Base-by-base conservation (phyloP, 2,888 invertebrate species). In the Cenopis cana region DNA sequence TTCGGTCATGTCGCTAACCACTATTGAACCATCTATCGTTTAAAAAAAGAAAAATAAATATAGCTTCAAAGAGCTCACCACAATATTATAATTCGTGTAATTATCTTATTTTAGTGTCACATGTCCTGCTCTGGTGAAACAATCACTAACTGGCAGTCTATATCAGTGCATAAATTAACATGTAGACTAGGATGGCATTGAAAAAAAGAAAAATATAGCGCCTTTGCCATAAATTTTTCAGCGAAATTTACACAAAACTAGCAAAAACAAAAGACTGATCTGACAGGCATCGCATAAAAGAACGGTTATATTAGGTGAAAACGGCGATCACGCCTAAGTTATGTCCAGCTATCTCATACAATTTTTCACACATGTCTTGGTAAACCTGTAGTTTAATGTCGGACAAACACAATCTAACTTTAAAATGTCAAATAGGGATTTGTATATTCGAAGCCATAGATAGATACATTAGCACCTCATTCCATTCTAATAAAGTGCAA, bases 371-470 rank as follows among this genome's bases (percentile, higher is more conserved):
- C 57, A 36, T 57, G n/a, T 49, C 14, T 64, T 56, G 17, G 18
- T 65, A 24, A 18, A 41, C 36, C 54, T 60, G 41, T 33, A 6
- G 33, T 8, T 33, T 14, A 57, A 60, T 70, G 59, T 70, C 65
- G 17, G 41, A 70, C 59, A 9, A 66, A 66, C 65, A 69, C 68
- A 64, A 59, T 65, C 8, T 38, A 18, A 18, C n/a, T 49, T 33
- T 61, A 33, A 29, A 64, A 54, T 69, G 50, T 57, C 50, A 50
- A 41, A 33, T 49, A 55, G 38, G 12, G 41, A 38, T 59, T 59
- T 64, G 52, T 64, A 69, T n/a, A n/a, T n/a, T n/a, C n/a, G n/a
- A n/a, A n/a, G n/a, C n/a, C n/a, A n/a, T n/a, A n/a, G n/a, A n/a
- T n/a, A n/a, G n/a, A n/a, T n/a, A n/a, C n/a, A n/a, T n/a, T n/a